Conservation (phyloP, 2,797 vertebrate species). For the Acipenser ruthenus region DNA sequence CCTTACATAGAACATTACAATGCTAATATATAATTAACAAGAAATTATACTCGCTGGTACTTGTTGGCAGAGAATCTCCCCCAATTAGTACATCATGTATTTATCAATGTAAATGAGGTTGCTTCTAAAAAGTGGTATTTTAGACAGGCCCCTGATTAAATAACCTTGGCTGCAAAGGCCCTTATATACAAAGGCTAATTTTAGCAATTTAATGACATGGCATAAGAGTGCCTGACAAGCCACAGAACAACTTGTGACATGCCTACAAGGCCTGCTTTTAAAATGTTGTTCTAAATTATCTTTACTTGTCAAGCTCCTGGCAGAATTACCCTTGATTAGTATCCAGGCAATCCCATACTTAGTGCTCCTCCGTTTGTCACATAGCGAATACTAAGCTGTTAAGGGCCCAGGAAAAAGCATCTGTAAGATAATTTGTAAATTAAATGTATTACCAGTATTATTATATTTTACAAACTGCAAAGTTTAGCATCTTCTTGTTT, state of each 20-base stretch:
- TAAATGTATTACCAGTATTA: too few species aligned
- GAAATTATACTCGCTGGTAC: too few species aligned
- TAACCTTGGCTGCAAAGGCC: background rate
- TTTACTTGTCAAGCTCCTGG: constrained; percentile 48
- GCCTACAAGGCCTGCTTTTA: constrained; percentile 29
- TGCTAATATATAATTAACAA: too few species aligned
- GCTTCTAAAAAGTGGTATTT: background rate
- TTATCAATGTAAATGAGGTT: too few species aligned
- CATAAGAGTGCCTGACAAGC: constrained; percentile 18
- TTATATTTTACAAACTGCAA: too few species aligned
- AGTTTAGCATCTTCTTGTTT: too few species aligned
- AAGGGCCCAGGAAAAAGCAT: too few species aligned
- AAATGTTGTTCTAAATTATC: constrained; percentile 45
- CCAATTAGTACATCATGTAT: too few species aligned
- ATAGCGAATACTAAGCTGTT: constrained; percentile 26
- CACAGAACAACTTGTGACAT: constrained; percentile 28
- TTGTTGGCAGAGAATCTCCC: too few species aligned
- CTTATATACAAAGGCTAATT: constrained; percentile 28
- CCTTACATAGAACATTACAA: too few species aligned
- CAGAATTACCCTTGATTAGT: constrained; percentile 47
- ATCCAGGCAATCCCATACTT: constrained; percentile 51
- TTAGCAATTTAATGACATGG: constrained; percentile 19
- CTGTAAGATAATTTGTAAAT: too few species aligned
- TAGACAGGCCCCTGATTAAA: background rate
- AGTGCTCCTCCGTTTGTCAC: constrained; percentile 62